Conservation (phyloP, 2,797 vertebrate species). For the Psittacula derbiana region DNA sequence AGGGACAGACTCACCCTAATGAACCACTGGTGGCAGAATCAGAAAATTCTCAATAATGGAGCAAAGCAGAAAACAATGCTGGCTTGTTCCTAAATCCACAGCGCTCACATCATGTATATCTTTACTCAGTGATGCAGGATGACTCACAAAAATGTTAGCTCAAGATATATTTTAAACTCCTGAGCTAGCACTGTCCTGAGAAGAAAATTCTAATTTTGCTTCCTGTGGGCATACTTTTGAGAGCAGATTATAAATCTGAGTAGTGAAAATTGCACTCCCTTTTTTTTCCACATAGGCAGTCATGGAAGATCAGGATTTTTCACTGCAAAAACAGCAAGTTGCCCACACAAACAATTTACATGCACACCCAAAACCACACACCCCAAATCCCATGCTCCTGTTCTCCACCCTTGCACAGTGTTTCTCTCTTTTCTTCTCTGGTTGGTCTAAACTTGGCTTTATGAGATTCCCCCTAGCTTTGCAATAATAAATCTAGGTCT, state of each 20-base stretch:
- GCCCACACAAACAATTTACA: constrained; percentile 46
- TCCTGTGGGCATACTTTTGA: constrained; percentile 44
- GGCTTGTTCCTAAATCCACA: neutral
- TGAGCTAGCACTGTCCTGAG: constrained; percentile 53
- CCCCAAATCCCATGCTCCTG: neutral
- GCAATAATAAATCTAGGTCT: neutral
- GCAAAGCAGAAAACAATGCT: neutral
- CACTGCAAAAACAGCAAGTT: constrained; percentile 35
- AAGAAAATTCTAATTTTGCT: constrained; percentile 43
- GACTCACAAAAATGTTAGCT: constrained; percentile 45
- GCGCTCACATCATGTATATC: constrained; percentile 40
- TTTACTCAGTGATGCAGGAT: constrained; percentile 32
- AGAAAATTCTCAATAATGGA: neutral
- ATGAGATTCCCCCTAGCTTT: neutral
- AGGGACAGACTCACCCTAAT: neutral
- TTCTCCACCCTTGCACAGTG: constrained; percentile 5
- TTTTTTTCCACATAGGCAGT: constrained; percentile 20
- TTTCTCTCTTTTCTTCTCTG: neutral
- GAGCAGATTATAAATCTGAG: constrained; percentile 52
- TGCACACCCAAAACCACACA: constrained; percentile 54
- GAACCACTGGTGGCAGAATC: neutral
- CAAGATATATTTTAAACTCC: constrained; percentile 49
- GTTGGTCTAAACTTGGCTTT: neutral
- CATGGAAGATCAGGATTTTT: constrained; percentile 40
- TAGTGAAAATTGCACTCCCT: constrained; percentile 25